phyloP scores from a whole-genome alignment of 1,140 invertebrate genomes.

The Berghia stephanieae region DNA sequence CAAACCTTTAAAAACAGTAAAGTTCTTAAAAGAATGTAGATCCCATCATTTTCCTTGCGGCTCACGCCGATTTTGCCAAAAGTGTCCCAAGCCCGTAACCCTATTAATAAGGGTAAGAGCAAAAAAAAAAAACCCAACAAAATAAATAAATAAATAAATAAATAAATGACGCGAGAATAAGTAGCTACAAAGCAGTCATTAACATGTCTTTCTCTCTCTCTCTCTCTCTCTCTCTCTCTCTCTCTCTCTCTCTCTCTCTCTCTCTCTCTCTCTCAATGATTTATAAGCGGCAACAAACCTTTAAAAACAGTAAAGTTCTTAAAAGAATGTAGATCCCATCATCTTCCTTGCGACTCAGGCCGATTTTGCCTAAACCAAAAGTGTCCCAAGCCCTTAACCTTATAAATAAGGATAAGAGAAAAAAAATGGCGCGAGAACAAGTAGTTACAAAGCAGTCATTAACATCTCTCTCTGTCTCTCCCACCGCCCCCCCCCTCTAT shows the following conservation, averaged over 20 bases:
- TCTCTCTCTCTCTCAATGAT: neutral
- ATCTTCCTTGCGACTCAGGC: neutral
- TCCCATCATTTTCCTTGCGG: too few relatives aligned
- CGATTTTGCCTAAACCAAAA: too few relatives aligned
- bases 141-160: neutral
- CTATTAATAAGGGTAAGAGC: too few relatives aligned
- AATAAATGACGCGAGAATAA: neutral
- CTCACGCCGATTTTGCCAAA: neutral
- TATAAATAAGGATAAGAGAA: neutral
- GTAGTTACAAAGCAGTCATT: neutral
- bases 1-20: too few relatives aligned
- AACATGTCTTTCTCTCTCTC: neutral
- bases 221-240: too few relatives aligned
- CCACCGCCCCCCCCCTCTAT: neutral
- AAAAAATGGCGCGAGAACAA: neutral
- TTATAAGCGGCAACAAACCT: neutral
- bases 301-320: neutral
- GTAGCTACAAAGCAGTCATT: neutral
- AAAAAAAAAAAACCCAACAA: neutral
- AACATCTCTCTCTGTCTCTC: neutral
- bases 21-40: neutral
- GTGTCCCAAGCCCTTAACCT: neutral
- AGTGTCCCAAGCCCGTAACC: neutral
- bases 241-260: slow-evolving; percentile 1
- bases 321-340: neutral